Conservation (phyloP, 2,888 invertebrate species). For the Bembecia ichneumoniformis region DNA sequence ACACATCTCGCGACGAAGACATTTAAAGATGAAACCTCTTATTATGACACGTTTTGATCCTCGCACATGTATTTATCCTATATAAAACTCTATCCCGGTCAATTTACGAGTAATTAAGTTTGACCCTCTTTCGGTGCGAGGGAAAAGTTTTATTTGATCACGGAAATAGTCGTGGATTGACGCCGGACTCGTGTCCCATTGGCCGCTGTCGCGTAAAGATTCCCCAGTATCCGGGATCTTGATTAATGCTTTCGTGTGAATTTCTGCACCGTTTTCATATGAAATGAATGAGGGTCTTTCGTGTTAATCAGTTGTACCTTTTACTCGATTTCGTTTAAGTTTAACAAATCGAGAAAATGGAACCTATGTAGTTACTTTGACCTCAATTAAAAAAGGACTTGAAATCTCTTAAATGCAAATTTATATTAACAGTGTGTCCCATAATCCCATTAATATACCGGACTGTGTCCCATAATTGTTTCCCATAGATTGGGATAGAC, state of each 20-base stretch:
- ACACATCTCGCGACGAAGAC: too few relatives aligned
- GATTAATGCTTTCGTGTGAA: slow-evolving; percentile 37
- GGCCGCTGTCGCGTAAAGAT: slow-evolving; percentile 45
- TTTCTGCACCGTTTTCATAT: slow-evolving; percentile 13
- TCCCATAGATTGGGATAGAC: too few relatives aligned
- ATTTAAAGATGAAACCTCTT: too few relatives aligned
- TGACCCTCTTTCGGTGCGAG: slow-evolving; percentile 61
- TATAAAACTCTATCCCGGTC: slow-evolving; percentile 62
- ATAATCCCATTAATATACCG: too few relatives aligned
- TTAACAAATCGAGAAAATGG: too few relatives aligned
- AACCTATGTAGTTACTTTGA: too few relatives aligned
- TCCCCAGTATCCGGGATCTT: slow-evolving; percentile 31
- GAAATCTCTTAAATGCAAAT: too few relatives aligned
- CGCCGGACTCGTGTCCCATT: slow-evolving; percentile 52
- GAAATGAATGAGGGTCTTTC: not conserved
- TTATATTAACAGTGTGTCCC: too few relatives aligned
- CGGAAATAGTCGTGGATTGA: slow-evolving; percentile 47
- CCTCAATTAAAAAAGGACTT: too few relatives aligned
- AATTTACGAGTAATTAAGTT: slow-evolving; percentile 72
- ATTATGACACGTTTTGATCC: slow-evolving; percentile 44
- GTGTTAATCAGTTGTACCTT: not conserved
- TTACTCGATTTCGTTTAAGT: too few relatives aligned
- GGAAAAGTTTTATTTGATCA: slow-evolving; percentile 65
- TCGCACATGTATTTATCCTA: slow-evolving; percentile 43
- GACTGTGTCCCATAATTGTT: too few relatives aligned